Conservation (phyloP, 2,888 invertebrate species). For the Yponomeuta sedellus region DNA sequence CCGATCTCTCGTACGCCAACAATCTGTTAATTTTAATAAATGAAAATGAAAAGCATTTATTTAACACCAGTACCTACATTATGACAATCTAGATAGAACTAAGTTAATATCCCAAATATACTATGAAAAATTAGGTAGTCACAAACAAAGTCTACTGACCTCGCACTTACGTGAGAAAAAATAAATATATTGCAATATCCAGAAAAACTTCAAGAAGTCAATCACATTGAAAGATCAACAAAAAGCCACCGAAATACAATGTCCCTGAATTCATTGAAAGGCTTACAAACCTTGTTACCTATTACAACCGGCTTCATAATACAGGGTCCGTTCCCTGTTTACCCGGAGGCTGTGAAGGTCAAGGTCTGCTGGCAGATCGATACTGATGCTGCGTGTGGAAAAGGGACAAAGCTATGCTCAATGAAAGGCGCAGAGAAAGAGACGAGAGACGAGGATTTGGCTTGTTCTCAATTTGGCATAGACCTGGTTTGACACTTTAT, state of each 20-base stretch:
- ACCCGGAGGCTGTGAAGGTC: slow-evolving; percentile 44
- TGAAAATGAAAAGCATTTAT: no score
- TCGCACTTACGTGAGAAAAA: no score
- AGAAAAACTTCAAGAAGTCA: neutral
- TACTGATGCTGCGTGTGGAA: slow-evolving; percentile 61
- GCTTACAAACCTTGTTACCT: neutral
- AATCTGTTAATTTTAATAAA: no score
- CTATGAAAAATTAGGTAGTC: no score
- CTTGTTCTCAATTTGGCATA: no score
- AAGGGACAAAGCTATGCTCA: slow-evolving; percentile 29
- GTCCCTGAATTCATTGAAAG: neutral
- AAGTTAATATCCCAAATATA: no score
- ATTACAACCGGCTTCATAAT: slow-evolving; percentile 6
- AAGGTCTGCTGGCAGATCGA: slow-evolving; percentile 59
- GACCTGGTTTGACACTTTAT: no score
- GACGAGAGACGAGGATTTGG: slow-evolving; percentile 14
- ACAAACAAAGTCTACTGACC: no score
- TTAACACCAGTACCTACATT: no score
- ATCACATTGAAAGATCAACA: neutral
- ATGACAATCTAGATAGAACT: no score
- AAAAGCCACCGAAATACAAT: neutral
- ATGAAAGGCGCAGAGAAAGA: slow-evolving; percentile 3
- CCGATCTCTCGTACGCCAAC: no score
- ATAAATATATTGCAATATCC: no score
- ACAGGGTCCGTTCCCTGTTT: slow-evolving; percentile 50